Evolutionary conservation across 2,888 invertebrate species (phyloP), one percentile per base, ranked within the genome.

Genomic region (Hypercompe scribonia): DNA sequence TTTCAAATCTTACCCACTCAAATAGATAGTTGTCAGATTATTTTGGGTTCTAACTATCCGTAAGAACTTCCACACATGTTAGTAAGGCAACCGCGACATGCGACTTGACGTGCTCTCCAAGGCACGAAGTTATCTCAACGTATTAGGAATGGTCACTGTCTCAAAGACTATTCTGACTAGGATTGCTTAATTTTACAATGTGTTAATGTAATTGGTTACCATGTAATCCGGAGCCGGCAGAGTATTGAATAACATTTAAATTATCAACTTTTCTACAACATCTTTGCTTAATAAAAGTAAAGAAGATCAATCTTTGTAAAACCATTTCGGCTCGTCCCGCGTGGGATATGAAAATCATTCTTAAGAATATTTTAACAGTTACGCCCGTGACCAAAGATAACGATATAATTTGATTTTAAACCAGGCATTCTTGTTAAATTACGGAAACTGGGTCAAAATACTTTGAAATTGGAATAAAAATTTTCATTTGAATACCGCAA

Each of bases 371-470:
- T 73, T 82, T 80, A 78, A 80, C 69, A 61, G 64, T 66, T 72
- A 74, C 70, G 73, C 73, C 46, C n/a, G 61, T 70, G 74, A 74
- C 69, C 78, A 76, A 75, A 73, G 36, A 73, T 82, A 74, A 83
- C 68, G 75, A 75, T 74, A 64, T 68, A 71, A 78, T 76, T 78
- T 64, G 54, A 68, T 72, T 73, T 74, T 72, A 50, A 70, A 65
- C 76, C 65, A 65, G 58, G 50, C 63, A 36, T 68, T 66, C 36
- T 68, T 50, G 73, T 75, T 66, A 24, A 65, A 70, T 68, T 54
- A 65, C 66, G 46, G 31, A 4, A 71, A 72, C 73, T 71, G 39
- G 72, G 46, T 74, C 65, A 75, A 39, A 70, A 39, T 64, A 34
- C 46, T 68, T 68, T 63, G 50, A 68, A 65, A 63, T 58, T 68